These are phyloP conservation scores for Sebastes flavidus DNA, from an alignment of 2,797 vertebrate species.

Conservation along the genomic window DNA sequence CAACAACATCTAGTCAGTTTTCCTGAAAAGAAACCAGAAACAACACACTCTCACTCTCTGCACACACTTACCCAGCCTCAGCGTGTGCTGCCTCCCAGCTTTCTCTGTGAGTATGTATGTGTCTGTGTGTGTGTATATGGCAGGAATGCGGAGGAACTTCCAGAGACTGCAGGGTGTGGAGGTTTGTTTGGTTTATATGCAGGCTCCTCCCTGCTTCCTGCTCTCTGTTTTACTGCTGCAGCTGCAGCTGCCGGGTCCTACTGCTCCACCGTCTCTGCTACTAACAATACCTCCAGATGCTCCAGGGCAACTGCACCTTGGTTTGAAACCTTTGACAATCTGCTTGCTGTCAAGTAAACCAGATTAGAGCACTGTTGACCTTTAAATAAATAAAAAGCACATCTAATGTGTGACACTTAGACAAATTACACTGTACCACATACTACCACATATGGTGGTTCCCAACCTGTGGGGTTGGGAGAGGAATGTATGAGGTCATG, in stretches of 20 bases:
- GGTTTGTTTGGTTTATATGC: conserved; percentile 53
- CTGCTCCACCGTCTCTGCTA: conserved; percentile 31
- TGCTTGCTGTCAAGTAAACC: neutral
- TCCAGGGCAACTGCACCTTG: neutral
- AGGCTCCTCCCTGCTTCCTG: conserved; percentile 60
- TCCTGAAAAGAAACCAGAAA: conserved; percentile 14
- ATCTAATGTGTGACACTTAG: neutral
- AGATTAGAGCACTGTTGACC: neutral
- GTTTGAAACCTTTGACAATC: neutral
- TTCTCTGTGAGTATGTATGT: neutral
- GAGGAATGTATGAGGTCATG: neutral
- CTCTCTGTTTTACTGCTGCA: neutral
- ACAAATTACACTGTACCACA: neutral
- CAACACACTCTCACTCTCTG: neutral
- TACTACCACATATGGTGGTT: neutral
- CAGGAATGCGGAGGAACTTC: conserved; percentile 78
- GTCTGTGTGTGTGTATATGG: neutral
- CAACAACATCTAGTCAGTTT: conserved; percentile 5
- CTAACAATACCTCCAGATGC: neutral
- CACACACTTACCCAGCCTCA: conserved; percentile 49
- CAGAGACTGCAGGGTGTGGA: conserved; percentile 78
- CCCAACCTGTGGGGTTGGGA: neutral
- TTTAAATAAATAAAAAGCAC: neutral
- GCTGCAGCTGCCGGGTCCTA: conserved; percentile 78
- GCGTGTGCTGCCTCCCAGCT: conserved; percentile 28